Evolutionary conservation across 2,797 vertebrate species (phyloP), one percentile per base, ranked within the genome.

Genomic region (Botia kubotai): DNA sequence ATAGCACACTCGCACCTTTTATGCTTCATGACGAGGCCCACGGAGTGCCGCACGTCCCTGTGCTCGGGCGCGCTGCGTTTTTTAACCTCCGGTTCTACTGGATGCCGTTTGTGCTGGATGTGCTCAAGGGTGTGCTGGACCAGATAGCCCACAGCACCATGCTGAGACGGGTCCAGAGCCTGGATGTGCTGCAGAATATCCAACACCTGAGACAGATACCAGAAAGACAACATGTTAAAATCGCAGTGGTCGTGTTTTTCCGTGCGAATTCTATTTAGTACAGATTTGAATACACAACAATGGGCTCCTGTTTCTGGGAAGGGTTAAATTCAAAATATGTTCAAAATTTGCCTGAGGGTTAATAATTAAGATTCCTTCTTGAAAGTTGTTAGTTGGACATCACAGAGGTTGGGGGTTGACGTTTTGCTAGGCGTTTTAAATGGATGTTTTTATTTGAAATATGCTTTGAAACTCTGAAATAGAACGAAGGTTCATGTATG

Each of bases 131-230:
- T 99, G 80, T 99, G 97, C 81, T 98, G 98, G 72, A 99, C 96
- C 87, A 99, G 89, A 87, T 99, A 99, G 16, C 97, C 96, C 50
- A 99, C 97, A 0, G 97, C 97, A 3, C 96, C 97, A 0, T 99
- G 98, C 90, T 99, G 97, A 0, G 96, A 97, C 0, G 97, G 98
- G 82, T 99, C 98, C 84, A 99, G 85, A 0, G 95, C 97, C 85
- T 99, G 97, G 80, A 99, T 98, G 76, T 98, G 97, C 93, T 99
- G 98, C 79, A 99, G 92, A 88, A 99, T 99, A 90, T 99, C 98
- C 86, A 99, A 93, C 43, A 99, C 97, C 98, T 99, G 50, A 69
- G 21, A 46, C 23, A 50, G 26, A 82, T 1, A 72, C 4, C 17
- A 3, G 4, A 1, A n/a, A 69, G 67, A 58, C 50, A 66, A 43